phyloP scores from a whole-genome alignment of 2,888 invertebrate species.

The Strigamia maritima region DNA sequence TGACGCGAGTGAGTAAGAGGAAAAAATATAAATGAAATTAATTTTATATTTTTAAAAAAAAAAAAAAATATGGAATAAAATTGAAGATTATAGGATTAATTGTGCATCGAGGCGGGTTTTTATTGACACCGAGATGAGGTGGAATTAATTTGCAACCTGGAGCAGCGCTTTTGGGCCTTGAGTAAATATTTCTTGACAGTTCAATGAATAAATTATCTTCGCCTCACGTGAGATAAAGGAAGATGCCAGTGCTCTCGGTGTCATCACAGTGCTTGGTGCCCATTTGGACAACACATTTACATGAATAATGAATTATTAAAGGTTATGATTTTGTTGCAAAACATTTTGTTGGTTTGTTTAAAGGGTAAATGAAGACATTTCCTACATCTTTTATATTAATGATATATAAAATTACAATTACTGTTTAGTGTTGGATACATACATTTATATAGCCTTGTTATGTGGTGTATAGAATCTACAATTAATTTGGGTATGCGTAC shows the following conservation, averaged over 20 bases:
- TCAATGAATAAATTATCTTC: slow-evolving; percentile 26
- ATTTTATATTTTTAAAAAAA: slow-evolving; percentile 8
- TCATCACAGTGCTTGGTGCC: slow-evolving; percentile 1
- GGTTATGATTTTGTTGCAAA: neutral
- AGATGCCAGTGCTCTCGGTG: neutral
- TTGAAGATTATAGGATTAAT: slow-evolving; percentile 5
- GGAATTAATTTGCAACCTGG: slow-evolving; percentile 29
- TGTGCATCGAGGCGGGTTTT: slow-evolving; percentile 12
- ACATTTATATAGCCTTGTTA: too few relatives aligned
- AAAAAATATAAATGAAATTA: slow-evolving; percentile 17
- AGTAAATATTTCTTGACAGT: slow-evolving; percentile 27
- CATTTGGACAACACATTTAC: slow-evolving; percentile 6
- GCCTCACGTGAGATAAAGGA: slow-evolving; percentile 5
- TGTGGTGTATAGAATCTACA: too few relatives aligned
- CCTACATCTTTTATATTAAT: too few relatives aligned
- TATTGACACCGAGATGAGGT: slow-evolving; percentile 22
- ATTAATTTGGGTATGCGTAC: too few relatives aligned
- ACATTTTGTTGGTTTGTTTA: neutral
- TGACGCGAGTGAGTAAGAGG: neutral
- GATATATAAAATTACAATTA: too few relatives aligned
- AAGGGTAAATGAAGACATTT: neutral
- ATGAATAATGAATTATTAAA: neutral
- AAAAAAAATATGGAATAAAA: neutral
- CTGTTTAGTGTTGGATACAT: too few relatives aligned
- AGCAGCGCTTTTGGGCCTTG: neutral